Percentiles rank a stretch among this genome's conserved stretches.
Evolutionary conservation across 2,113 vertebrate genomes (phyloP).

Genomic region (Rhizomys pruinosus): DNA sequence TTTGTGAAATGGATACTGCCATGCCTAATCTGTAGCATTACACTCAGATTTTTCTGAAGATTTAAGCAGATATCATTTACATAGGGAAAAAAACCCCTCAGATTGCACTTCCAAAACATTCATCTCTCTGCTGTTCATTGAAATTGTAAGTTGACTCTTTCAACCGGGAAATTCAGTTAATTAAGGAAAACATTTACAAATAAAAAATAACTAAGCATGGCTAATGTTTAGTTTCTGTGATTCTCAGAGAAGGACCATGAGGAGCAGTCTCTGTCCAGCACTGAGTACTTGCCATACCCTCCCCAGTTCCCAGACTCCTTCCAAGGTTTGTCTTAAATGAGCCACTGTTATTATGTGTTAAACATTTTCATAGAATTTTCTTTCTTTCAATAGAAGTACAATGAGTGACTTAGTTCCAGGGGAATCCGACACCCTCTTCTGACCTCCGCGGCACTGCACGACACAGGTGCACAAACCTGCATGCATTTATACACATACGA

Average conservation of each 20-base stretch:
- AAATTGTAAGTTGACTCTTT: neutral
- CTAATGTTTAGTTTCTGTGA: neutral
- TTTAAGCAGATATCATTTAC: neutral
- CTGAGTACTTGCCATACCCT: neutral
- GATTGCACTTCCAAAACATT: neutral
- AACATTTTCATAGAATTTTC: neutral
- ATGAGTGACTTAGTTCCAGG: neutral
- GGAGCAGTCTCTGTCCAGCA: neutral
- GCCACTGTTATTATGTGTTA: neutral
- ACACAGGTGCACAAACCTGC: too few species aligned
- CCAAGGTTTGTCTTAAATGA: neutral
- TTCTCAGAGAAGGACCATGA: neutral
- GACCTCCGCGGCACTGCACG: too few species aligned
- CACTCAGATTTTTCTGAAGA: neutral
- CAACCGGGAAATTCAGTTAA: neutral
- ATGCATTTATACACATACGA: too few species aligned
- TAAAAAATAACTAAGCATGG: neutral
- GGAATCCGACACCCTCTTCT: too few species aligned
- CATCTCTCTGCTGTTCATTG: neutral
- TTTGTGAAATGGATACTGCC: neutral
- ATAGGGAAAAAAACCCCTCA: neutral
- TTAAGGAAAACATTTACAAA: neutral
- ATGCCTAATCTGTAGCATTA: neutral
- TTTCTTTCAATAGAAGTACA: neutral
- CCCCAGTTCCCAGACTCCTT: neutral